Evolutionary conservation across 2,888 invertebrate genomes (phyloP).

Genomic region (Gerris lacustris): DNA sequence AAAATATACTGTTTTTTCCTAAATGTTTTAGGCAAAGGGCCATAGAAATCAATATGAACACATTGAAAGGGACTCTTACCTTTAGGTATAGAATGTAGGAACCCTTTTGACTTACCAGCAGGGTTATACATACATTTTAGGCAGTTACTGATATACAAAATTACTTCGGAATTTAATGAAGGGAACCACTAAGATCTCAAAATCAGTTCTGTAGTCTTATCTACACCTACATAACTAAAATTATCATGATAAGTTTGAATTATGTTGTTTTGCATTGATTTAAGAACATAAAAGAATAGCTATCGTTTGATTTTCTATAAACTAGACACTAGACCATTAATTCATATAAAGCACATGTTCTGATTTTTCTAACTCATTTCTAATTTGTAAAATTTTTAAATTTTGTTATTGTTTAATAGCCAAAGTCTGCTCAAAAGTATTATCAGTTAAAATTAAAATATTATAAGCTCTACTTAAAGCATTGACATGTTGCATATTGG

Average conservation of each 20-base stretch:
- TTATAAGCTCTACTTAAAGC: background rate
- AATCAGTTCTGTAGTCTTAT: conserved; percentile 34
- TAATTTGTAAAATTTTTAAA: background rate
- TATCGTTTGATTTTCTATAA: conserved; percentile 8
- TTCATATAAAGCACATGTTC: conserved; percentile 2
- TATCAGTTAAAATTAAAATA: conserved; percentile 5
- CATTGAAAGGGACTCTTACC: no score
- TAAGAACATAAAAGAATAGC: conserved; percentile 15
- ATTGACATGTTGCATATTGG: background rate
- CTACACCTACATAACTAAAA: conserved; percentile 35
- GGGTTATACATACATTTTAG: no score
- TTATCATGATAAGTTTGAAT: conserved; percentile 32
- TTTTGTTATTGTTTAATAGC: conserved; percentile 1
- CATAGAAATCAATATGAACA: no score
- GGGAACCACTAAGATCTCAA: conserved; percentile 18
- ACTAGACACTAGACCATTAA: conserved; percentile 12
- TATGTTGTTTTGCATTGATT: conserved; percentile 9
- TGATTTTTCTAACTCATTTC: background rate
- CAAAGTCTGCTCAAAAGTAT: conserved; percentile 9
- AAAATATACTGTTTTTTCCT: no score
- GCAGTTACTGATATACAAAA: no score
- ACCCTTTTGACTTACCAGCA: no score
- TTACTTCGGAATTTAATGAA: no score
- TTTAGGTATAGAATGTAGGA: no score
- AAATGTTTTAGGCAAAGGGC: no score